Evolutionary conservation across 1,140 invertebrate species (phyloP).

Genomic region (Sarcophaga peregrina): DNA sequence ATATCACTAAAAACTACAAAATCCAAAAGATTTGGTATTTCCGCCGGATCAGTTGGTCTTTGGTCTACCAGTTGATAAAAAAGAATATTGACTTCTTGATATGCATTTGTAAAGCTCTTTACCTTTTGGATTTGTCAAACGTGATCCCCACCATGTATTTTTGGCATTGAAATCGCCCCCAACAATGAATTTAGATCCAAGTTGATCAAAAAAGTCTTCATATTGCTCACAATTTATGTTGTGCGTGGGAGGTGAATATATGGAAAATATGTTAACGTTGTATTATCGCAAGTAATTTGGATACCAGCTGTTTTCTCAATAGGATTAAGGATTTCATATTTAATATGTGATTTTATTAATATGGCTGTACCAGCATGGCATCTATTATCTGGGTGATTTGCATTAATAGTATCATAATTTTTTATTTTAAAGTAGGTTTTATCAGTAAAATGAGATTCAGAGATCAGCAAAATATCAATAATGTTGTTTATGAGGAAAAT

Average conservation of each 20-base stretch:
- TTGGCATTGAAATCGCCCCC: neutral
- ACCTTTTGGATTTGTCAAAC: conserved; percentile 11
- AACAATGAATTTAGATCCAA: neutral
- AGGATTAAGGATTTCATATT: conserved; percentile 4
- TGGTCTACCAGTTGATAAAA: neutral
- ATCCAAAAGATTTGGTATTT: neutral
- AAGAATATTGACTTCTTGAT: neutral
- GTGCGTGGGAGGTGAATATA: conserved; percentile 4
- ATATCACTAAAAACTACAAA: neutral
- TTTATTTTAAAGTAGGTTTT: neutral
- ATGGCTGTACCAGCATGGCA: conserved; percentile 44
- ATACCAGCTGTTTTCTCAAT: conserved; percentile 41
- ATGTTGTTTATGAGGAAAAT: neutral
- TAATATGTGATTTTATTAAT: conserved; percentile 36
- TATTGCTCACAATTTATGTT: conserved; percentile 41
- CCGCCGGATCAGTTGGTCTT: neutral
- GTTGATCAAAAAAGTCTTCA: neutral
- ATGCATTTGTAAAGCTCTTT: conserved; percentile 12
- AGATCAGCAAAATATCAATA: neutral
- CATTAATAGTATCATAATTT: neutral
- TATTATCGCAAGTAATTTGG: conserved; percentile 35
- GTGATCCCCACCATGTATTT: neutral
- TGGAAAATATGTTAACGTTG: conserved; percentile 32
- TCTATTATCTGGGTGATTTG: neutral
- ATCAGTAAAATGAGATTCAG: neutral